These are phyloP conservation scores for Drosophila hamatofila DNA, from an alignment of 2,888 invertebrate species.

Conservation along the genomic window DNA sequence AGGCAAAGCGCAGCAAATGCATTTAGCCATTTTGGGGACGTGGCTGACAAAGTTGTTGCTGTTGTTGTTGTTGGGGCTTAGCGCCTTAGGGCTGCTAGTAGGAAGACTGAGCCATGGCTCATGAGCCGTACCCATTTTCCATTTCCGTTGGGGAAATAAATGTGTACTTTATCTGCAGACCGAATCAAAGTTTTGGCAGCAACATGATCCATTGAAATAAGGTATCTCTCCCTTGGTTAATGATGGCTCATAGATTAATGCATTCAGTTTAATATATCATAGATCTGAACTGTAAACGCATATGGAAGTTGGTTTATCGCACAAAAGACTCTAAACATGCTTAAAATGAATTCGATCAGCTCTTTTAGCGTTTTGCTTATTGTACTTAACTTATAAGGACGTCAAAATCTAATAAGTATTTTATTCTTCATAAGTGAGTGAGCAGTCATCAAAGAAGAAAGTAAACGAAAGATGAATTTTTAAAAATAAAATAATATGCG, in stretches of 20 bases:
- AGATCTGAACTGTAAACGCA: no score
- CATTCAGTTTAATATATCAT: neutral
- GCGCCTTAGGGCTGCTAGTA: conserved; percentile 41
- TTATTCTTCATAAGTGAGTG: no score
- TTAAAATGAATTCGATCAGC: no score
- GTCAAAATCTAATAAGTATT: no score
- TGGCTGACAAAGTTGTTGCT: conserved; percentile 55
- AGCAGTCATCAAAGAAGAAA: no score
- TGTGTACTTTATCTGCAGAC: conserved; percentile 43
- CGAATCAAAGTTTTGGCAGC: conserved; percentile 40
- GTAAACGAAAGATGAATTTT: no score
- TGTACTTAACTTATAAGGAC: no score
- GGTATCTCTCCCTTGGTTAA: conserved; percentile 16
- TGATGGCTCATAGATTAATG: conserved; percentile 10
- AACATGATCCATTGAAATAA: conserved; percentile 25
- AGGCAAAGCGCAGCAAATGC: conserved; percentile 68
- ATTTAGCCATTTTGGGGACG: conserved; percentile 73
- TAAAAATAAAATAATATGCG: no score
- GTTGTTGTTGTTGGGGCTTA: conserved; percentile 16
- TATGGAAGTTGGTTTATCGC: neutral
- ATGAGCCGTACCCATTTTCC: conserved; percentile 73
- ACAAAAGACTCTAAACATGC: neutral
- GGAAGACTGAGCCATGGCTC: conserved; percentile 19
- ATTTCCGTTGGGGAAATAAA: conserved; percentile 70
- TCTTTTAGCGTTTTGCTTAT: no score